These are phyloP conservation scores for Hylia prasina DNA, from an alignment of 2,113 vertebrate species.

Conservation along the genomic window DNA sequence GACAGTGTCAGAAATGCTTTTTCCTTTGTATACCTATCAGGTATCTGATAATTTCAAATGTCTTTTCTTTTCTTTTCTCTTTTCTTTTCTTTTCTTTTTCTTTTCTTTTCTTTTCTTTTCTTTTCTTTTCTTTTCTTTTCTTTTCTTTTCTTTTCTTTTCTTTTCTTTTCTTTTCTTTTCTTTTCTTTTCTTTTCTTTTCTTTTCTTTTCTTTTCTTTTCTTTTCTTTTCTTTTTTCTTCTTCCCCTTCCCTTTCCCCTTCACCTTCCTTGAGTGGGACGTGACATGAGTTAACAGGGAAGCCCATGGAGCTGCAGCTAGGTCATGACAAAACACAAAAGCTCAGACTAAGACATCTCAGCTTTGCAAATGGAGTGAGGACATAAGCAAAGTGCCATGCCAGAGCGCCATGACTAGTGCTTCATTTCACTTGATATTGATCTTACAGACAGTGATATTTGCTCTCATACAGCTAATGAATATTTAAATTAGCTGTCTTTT, in stretches of 20 bases:
- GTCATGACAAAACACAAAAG: not conserved
- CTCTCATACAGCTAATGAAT: not conserved
- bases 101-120: not conserved
- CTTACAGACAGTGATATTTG: not conserved
- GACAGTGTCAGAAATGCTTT: not conserved
- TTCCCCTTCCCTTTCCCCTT: too few species aligned
- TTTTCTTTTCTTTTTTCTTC: fast-evolving
- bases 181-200: too few species aligned
- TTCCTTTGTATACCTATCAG: not conserved
- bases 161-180: too few species aligned
- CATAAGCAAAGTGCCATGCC: not conserved
- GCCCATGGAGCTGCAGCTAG: not conserved
- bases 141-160: fast-evolving
- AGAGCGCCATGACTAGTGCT: not conserved
- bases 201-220: too few species aligned
- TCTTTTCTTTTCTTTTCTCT: fast-evolving
- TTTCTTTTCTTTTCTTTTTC: fast-evolving
- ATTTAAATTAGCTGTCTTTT: not conserved
- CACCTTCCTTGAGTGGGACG: not conserved
- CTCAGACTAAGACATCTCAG: not conserved
- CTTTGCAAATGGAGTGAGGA: not conserved
- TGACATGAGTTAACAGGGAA: not conserved
- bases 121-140: fast-evolving
- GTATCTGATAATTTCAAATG: not conserved
- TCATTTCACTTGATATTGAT: not conserved